Evolutionary conservation across 2,888 invertebrate genomes (phyloP).

Genomic region (Drepanosiphum platanoidis): DNA sequence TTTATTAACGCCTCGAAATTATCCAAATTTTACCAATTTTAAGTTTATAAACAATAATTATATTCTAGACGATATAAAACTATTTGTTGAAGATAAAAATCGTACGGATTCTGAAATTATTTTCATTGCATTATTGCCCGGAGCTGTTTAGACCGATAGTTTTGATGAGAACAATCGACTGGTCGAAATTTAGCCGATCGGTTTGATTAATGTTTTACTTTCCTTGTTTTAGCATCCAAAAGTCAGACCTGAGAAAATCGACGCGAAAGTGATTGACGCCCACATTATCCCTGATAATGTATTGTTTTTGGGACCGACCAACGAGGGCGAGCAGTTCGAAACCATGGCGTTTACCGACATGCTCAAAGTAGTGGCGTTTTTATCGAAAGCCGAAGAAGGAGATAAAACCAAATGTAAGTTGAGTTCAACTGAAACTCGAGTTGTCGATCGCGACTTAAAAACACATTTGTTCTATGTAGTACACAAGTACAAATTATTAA

Average conservation of each 20-base stretch:
- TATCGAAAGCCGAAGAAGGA: constrained; percentile 69
- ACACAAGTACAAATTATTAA: too few species aligned
- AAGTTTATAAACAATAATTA: too few species aligned
- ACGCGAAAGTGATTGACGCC: constrained; percentile 86
- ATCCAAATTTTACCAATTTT: too few species aligned
- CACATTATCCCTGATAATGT: constrained; percentile 89
- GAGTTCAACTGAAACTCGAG: neutral
- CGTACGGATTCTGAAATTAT: too few species aligned
- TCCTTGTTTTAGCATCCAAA: constrained; percentile 44
- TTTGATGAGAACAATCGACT: neutral
- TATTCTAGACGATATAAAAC: too few species aligned
- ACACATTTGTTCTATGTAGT: neutral
- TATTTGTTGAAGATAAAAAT: too few species aligned
- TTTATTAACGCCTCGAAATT: too few species aligned
- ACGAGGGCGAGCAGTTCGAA: constrained; percentile 78
- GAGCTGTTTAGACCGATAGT: too few species aligned
- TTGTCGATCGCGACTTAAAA: neutral
- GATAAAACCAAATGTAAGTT: constrained; percentile 44
- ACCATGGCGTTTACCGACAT: constrained; percentile 86
- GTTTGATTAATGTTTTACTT: constrained; percentile 30
- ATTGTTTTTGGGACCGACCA: constrained; percentile 85
- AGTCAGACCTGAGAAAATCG: constrained; percentile 73
- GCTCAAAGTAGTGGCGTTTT: constrained; percentile 83
- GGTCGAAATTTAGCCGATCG: neutral
- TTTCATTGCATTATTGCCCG: too few species aligned